Evolutionary conservation across 2,888 invertebrate genomes (phyloP), one percentile per base, ranked within the genome.

Genomic region (Dromius quadrimaculatus): DNA sequence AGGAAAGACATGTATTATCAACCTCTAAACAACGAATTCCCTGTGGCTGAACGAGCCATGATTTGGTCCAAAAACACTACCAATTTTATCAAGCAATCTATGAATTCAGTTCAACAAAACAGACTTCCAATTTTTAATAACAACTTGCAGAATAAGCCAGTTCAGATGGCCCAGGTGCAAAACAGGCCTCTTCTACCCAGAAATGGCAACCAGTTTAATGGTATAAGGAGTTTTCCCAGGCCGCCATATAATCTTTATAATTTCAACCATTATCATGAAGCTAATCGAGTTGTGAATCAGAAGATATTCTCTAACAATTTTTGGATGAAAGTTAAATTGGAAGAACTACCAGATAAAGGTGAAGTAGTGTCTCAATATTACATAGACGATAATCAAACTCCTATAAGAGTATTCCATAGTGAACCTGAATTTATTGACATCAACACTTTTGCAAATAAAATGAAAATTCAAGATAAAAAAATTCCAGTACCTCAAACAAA

Each of bases 21-120:
- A 65, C 50, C 50, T 8, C 28, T 13, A 1, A 32, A 32, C 9
- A 13, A 11, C 15, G 50, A 54, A 54, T 54, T 54, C 11, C 59
- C 59, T 19, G 38, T 59, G 1, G n/a, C 36, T 5, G 57, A 66
- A 23, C 54, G 57, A 36, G 41, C 66, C n/a, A 54, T 66, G 20
- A 38, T 41, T 13, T 66, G 66, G 66, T 66, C 57, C 2, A 5
- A 15, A 38, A 22, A 38, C 6, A 66, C 54, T 9, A 54, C 66
- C 11, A 66, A 66, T 17, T 66, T 66, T 17, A 66, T 66, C 23
- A 66, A 38, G 28, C 20, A 54, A 23, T 54, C 66, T 2, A 66
- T 66, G 66, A 41, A 36, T 5, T 50, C 54, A 3, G 23, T 38
- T n/a, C 20, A 28, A 34, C 57, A 54, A 28, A 38, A 66, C 57